Conservation (phyloP, 1,140 invertebrate genomes). For the Drosophila lacertosa region DNA sequence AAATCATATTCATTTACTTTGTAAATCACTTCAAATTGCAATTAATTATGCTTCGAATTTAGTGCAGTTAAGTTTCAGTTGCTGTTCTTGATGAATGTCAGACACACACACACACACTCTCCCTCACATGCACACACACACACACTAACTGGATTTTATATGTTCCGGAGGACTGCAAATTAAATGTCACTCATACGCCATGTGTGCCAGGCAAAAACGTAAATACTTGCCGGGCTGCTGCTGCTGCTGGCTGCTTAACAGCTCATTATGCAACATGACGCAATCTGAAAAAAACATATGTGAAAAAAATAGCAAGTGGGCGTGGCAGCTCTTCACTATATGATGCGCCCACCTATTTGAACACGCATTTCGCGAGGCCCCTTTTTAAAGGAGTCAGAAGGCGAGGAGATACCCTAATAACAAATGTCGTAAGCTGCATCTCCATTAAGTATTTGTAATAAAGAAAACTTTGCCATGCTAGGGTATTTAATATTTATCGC, state of each 20-base stretch:
- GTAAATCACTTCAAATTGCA: not conserved
- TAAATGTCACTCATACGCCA: conserved; percentile 80
- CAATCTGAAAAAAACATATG: conserved; percentile 44
- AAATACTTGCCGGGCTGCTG: conserved; percentile 10
- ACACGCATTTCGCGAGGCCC: conserved; percentile 36
- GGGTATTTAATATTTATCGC: too few relatives aligned
- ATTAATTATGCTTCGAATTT: conserved; percentile 11
- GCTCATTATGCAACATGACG: conserved; percentile 77
- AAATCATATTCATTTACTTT: conserved; percentile 1
- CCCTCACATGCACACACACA: conserved; percentile 2
- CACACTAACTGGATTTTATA: conserved; percentile 24
- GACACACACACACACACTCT: conserved; percentile 1
- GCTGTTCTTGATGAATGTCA: not conserved
- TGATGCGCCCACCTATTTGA: conserved; percentile 43
- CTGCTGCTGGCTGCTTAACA: conserved; percentile 46
- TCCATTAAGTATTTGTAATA: too few relatives aligned
- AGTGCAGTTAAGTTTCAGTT: conserved; percentile 12
- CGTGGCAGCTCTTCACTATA: conserved; percentile 12
- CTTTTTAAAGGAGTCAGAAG: too few relatives aligned
- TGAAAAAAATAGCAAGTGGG: conserved; percentile 44
- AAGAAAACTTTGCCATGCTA: too few relatives aligned
- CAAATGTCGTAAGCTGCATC: too few relatives aligned
- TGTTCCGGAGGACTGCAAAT: conserved; percentile 60
- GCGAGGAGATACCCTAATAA: too few relatives aligned
- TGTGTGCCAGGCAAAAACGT: conserved; percentile 49